Percentiles rank a stretch among this genome's conserved stretches.
Conservation (phyloP, 2,797 vertebrate genomes). For the Mormyrus hasselquistii region DNA sequence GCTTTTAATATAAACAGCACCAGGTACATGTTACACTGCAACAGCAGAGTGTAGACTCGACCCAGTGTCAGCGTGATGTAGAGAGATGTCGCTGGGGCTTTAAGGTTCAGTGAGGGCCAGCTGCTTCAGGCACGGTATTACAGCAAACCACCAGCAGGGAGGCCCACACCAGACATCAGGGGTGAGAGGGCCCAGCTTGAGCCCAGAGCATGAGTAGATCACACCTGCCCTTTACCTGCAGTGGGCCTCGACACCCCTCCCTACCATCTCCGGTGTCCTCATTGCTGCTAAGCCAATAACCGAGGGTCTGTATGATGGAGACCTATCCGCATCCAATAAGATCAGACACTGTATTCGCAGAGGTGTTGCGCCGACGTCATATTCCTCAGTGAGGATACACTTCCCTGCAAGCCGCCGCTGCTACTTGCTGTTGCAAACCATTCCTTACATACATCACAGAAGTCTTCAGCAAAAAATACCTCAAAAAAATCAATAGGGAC, state of each 20-base stretch:
- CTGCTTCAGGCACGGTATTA: constrained; percentile 39
- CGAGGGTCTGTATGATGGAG: not conserved
- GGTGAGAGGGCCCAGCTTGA: constrained; percentile 43
- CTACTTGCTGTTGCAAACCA: constrained; percentile 19
- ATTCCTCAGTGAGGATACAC: constrained; percentile 20
- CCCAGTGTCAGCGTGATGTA: not conserved
- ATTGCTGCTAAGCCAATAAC: constrained; percentile 19
- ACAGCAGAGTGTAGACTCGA: not conserved
- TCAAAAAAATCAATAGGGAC: constrained; percentile 65
- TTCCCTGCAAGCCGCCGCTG: constrained; percentile 32
- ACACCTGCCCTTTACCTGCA: constrained; percentile 43
- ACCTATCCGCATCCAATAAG: constrained; percentile 11
- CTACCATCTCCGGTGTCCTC: not conserved
- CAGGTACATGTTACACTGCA: not conserved
- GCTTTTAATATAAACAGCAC: not conserved
- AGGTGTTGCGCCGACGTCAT: constrained; percentile 19
- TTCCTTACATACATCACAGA: constrained; percentile 24
- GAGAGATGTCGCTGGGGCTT: constrained; percentile 20
- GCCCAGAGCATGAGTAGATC: constrained; percentile 18
- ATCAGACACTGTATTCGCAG: constrained; percentile 19
- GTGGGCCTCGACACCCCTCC: not conserved
- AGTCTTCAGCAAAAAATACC: constrained; percentile 54
- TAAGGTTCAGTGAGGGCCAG: constrained; percentile 36
- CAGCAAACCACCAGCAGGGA: constrained; percentile 36
- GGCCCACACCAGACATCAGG: constrained; percentile 30